These are phyloP conservation scores for Xanthostigma xanthostigma DNA, from an alignment of 2,888 invertebrate genomes.

Conservation along the genomic window DNA sequence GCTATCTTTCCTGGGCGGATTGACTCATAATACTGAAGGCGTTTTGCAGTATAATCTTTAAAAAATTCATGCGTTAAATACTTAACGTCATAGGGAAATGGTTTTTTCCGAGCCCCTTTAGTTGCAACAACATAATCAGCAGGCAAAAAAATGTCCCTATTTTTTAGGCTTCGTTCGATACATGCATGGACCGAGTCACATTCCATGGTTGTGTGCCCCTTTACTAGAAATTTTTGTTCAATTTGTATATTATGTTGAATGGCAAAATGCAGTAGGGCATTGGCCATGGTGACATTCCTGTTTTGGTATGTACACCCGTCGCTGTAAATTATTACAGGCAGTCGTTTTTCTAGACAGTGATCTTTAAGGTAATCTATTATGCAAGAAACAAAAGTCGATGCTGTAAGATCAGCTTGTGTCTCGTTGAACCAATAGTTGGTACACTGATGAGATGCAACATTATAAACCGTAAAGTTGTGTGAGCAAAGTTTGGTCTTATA, in stretches of 20 bases:
- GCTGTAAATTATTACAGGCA: neutral
- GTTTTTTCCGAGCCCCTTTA: conserved; percentile 4
- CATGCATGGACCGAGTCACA: conserved; percentile 1
- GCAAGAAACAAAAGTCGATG: neutral
- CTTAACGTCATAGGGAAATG: conserved; percentile 5
- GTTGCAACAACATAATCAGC: conserved; percentile 3
- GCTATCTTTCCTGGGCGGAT: too few relatives aligned
- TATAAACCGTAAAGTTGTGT: neutral
- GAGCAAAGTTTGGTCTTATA: conserved; percentile 1
- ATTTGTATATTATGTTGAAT: conserved; percentile 7
- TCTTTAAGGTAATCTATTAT: conserved; percentile 1
- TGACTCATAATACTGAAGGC: neutral
- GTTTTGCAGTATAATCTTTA: neutral
- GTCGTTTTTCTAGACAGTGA: conserved; percentile 5
- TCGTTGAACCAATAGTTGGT: conserved; percentile 1
- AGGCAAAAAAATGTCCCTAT: conserved; percentile 3
- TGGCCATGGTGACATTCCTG: neutral
- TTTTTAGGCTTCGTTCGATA: neutral
- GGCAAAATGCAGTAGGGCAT: conserved; percentile 4
- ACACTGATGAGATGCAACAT: neutral
- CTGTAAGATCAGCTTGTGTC: neutral
- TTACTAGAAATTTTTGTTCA: conserved; percentile 1
- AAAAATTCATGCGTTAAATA: conserved; percentile 5
- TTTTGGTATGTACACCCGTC: too few relatives aligned
- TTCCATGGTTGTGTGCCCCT: conserved; percentile 4